Evolutionary conservation across 2,797 vertebrate species (phyloP), one percentile per base, ranked within the genome.

Genomic region (Ambastaia sidthimunki): DNA sequence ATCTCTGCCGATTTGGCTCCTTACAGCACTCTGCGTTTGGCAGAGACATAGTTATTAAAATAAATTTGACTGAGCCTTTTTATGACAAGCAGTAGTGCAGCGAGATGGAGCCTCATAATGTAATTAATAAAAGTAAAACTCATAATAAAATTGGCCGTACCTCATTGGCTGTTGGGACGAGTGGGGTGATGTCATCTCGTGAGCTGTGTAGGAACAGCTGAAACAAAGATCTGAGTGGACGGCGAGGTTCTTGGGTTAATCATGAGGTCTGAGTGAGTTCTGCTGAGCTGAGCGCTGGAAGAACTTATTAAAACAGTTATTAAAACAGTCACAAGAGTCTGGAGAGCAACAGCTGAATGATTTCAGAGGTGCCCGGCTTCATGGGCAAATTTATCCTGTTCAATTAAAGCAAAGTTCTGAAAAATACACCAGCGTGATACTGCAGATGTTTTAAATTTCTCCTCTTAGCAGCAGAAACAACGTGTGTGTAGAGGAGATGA

Each of bases 121-220:
- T 80, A 84, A 83, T 85, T 85, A 82, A 86, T 85, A 79, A 86
- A 89, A 84, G 80, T 85, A 89, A 84, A 82, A 19, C 84, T 87
- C 59, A 84, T 85, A 86, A 88, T 82, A 82, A 83, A 81, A 69
- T 68, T 21, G 78, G 7, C 73, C 54, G 73, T 89, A 87, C 89
- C 82, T 91, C 86, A 87, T 78, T 83, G 82, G 68, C 69, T 69
- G 50, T 31, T 69, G 73, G 87, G 86, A 82, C 52, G 75, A 57
- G 21, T 67, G 75, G 72, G 85, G 74, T 90, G 89, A 88, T 85
- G 80, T 91, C 88, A 90, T 86, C 81, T 83, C 85, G 81, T 12
- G 23, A 18, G 34, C 47, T 3, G 76, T 71, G 44, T 65, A 28
- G 57, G 66, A 60, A 31, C 12, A 71, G 44, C 25, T 74, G 52